A percentile compares a stretch with the other conserved stretches of the same genome.
These are phyloP conservation scores for Tricholauxania praeusta DNA, from an alignment of 2,888 invertebrate species.

Conservation along the genomic window DNA sequence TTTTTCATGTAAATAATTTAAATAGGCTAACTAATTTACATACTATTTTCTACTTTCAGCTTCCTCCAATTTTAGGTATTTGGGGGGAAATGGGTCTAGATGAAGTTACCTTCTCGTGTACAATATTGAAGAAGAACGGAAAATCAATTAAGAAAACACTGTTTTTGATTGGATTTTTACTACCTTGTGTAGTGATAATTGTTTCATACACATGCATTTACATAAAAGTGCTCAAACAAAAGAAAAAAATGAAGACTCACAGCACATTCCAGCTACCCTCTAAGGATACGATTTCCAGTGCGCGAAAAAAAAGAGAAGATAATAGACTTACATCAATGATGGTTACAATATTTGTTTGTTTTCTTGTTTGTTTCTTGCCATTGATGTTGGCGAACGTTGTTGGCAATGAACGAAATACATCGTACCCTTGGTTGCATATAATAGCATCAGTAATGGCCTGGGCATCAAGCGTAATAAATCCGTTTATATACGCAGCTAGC, in stretches of 20 bases:
- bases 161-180: conserved; percentile 84
- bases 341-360: conserved; percentile 89
- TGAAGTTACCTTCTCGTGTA: conserved; percentile 86
- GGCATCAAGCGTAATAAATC: conserved; percentile 91
- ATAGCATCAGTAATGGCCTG: conserved; percentile 88
- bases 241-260: conserved; percentile 79
- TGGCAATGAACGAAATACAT: conserved; percentile 78
- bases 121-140: conserved; percentile 83
- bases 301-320: conserved; percentile 75
- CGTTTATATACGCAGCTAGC: conserved; percentile 90
- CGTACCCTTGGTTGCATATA: conserved; percentile 82
- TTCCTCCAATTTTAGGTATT: conserved; percentile 82
- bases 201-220: conserved; percentile 89
- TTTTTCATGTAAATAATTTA: background rate
- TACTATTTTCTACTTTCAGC: conserved; percentile 67
- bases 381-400: conserved; percentile 90
- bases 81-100: conserved; percentile 90
- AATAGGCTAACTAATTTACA: conserved; percentile 1
- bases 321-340: conserved; percentile 85
- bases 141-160: conserved; percentile 86
- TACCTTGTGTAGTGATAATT: conserved; percentile 88
- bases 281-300: conserved; percentile 52
- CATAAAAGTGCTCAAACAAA: conserved; percentile 81
- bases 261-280: conserved; percentile 63
- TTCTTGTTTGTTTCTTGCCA: conserved; percentile 87